A percentile compares a stretch with the other conserved stretches of the same genome.
phyloP scores from a whole-genome alignment of 2,888 invertebrate species.

The Lacanobia wlatinum region DNA sequence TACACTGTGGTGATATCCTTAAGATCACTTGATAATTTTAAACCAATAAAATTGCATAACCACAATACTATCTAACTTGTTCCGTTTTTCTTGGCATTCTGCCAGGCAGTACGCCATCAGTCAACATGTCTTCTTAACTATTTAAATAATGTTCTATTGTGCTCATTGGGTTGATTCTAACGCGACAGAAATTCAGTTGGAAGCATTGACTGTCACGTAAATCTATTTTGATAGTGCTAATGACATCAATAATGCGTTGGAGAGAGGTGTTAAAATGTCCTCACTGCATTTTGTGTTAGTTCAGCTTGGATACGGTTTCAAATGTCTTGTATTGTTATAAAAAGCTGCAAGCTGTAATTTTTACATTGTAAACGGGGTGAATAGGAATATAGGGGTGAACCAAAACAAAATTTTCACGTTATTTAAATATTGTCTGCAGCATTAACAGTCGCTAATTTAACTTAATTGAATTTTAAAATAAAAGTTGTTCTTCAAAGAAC shows the following conservation, averaged over 20 bases:
- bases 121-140: constrained; percentile 41
- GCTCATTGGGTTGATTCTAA: constrained; percentile 23
- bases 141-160: constrained; percentile 43
- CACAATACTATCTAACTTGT: constrained; percentile 9
- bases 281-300: constrained; percentile 2
- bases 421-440: too few species aligned
- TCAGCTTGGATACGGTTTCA: background rate
- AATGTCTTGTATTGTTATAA: background rate
- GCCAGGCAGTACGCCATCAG: constrained; percentile 38
- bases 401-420: too few species aligned
- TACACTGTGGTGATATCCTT: too few species aligned
- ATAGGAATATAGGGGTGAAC: too few species aligned
- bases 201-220: constrained; percentile 33
- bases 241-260: constrained; percentile 15
- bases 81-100: constrained; percentile 27
- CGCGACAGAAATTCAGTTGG: constrained; percentile 23
- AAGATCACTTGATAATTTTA: constrained; percentile 27
- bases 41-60: constrained; percentile 42
- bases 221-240: constrained; percentile 49
- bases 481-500: too few species aligned
- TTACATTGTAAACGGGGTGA: too few species aligned
- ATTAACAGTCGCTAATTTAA: too few species aligned
- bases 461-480: too few species aligned
- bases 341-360: background rate
- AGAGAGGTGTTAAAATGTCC: constrained; percentile 13